These are phyloP conservation scores for Drosophila albomicans DNA, from an alignment of 1,140 invertebrate genomes.

Conservation along the genomic window DNA sequence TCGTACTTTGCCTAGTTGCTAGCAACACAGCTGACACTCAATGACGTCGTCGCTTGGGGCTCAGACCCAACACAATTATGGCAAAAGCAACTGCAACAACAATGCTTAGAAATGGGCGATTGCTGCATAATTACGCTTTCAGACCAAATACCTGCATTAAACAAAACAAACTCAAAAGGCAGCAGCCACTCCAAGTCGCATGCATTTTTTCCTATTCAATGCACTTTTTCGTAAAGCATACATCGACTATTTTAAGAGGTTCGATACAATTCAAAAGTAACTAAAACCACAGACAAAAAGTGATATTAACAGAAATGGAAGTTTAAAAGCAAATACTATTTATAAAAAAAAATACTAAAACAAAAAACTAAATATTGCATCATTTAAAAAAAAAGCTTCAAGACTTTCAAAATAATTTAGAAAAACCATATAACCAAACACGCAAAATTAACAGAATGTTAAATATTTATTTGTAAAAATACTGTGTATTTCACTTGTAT, in stretches of 20 bases:
- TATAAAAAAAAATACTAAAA: no score
- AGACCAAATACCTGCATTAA: constrained; percentile 60
- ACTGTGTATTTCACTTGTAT: no score
- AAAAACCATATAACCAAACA: no score
- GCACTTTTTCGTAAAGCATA: background rate
- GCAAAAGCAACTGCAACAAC: constrained; percentile 48
- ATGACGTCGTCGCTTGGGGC: constrained; percentile 29
- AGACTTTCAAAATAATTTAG: no score
- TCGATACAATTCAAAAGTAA: background rate
- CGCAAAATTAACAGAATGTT: no score
- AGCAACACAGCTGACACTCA: constrained; percentile 44
- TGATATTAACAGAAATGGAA: no score
- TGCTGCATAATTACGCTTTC: constrained; percentile 76
- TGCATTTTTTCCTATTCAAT: constrained; percentile 7
- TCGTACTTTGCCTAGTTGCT: constrained; percentile 33
- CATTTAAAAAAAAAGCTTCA: no score
- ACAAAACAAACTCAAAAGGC: constrained; percentile 49
- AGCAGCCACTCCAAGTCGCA: constrained; percentile 24
- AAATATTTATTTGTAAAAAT: no score
- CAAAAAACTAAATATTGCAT: no score
- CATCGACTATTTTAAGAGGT: background rate
- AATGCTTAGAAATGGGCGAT: constrained; percentile 60
- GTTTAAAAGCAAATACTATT: no score
- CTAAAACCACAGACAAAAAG: background rate
- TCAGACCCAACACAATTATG: constrained; percentile 68